phyloP scores from a whole-genome alignment of 2,113 vertebrate species.

The Scytalopus superciliaris region DNA sequence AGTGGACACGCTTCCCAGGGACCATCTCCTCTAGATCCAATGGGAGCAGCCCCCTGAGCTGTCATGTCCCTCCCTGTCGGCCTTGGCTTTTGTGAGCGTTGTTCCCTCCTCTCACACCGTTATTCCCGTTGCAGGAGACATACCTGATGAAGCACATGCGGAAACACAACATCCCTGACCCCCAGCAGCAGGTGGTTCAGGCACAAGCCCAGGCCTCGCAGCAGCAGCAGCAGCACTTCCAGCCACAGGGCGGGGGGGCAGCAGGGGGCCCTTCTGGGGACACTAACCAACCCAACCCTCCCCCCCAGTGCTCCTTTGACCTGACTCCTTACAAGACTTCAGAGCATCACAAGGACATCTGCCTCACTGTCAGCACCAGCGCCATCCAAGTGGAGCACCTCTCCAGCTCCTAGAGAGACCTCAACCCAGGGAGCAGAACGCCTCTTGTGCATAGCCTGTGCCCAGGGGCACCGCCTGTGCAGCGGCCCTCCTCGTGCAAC shows the following conservation, averaged over 20 bases:
- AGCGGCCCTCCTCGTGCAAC: conserved; percentile 60
- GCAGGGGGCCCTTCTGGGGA: conserved; percentile 77
- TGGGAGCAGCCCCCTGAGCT: neutral
- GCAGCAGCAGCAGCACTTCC: conserved; percentile 84
- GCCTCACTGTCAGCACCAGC: conserved; percentile 94
- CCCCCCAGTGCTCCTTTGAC: conserved; percentile 91
- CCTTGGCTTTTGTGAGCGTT: fast-evolving
- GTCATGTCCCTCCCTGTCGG: fast-evolving
- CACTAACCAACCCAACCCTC: conserved; percentile 81
- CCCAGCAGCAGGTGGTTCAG: conserved; percentile 75
- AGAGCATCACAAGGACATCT: conserved; percentile 94
- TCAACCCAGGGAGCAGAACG: conserved; percentile 61
- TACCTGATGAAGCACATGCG: conserved; percentile 99
- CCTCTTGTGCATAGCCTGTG: conserved; percentile 62
- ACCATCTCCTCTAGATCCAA: neutral
- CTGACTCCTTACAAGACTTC: conserved; percentile 95
- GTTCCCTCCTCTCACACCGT: neutral
- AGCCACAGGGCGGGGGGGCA: conserved; percentile 75
- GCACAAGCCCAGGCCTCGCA: conserved; percentile 70
- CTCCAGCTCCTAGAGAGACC: conserved; percentile 82
- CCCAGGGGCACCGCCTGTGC: conserved; percentile 56
- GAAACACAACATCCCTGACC: conserved; percentile 93
- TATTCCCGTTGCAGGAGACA: conserved; percentile 83
- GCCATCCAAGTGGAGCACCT: conserved; percentile 85
- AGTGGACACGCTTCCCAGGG: fast-evolving